These are phyloP conservation scores for Siniperca undulata DNA, from an alignment of 2,797 vertebrate genomes.

Conservation along the genomic window DNA sequence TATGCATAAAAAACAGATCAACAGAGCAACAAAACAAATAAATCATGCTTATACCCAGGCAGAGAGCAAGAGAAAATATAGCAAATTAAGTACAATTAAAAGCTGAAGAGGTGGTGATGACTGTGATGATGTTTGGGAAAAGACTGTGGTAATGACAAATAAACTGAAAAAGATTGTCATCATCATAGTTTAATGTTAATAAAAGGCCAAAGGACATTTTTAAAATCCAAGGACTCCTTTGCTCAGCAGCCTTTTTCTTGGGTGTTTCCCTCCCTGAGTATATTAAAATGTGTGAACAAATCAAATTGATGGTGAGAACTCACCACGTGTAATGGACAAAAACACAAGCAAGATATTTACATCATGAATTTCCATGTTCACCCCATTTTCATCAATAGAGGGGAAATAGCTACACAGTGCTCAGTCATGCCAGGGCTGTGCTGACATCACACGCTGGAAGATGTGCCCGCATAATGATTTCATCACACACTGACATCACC, in stretches of 20 bases:
- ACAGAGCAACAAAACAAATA: no score
- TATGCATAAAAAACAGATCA: no score
- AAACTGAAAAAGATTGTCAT: not conserved
- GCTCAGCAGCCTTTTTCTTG: not conserved
- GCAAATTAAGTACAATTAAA: no score
- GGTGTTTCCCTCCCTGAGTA: not conserved
- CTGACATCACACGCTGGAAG: slow-evolving; percentile 61
- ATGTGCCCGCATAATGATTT: slow-evolving; percentile 55
- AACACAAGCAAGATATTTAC: slow-evolving; percentile 20
- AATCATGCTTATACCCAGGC: no score
- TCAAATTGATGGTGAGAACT: slow-evolving; percentile 4
- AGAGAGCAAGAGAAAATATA: no score
- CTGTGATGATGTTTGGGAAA: not conserved
- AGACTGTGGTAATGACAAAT: not conserved
- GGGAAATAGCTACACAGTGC: slow-evolving; percentile 11
- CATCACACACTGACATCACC: slow-evolving; percentile 71
- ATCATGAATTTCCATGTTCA: slow-evolving; percentile 32
- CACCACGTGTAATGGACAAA: slow-evolving; percentile 33
- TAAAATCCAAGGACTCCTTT: not conserved
- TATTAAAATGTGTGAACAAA: slow-evolving; percentile 5
- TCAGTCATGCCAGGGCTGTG: slow-evolving; percentile 26
- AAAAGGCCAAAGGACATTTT: not conserved
- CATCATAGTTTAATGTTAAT: not conserved
- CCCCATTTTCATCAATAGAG: slow-evolving; percentile 15
- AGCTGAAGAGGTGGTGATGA: not conserved